A percentile compares a stretch with the other conserved stretches of the same genome.
phyloP scores from a whole-genome alignment of 1,140 invertebrate genomes.

The Scaptomyza hsui region DNA sequence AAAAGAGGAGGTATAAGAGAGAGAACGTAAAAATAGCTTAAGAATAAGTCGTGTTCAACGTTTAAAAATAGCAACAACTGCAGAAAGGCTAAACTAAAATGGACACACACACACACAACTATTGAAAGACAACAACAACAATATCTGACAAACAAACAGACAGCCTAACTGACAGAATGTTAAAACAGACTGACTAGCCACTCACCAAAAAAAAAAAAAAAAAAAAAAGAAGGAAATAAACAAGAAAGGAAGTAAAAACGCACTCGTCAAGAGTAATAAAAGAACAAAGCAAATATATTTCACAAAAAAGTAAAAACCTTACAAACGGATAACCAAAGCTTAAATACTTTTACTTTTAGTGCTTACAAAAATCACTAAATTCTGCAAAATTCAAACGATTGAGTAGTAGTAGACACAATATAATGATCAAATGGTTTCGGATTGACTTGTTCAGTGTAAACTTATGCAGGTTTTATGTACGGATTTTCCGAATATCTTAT shows the following conservation, averaged over 20 bases:
- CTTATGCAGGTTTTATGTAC: too few relatives aligned
- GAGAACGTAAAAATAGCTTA: background rate
- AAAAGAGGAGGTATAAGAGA: too few relatives aligned
- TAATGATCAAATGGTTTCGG: too few relatives aligned
- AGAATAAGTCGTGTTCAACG: slow-evolving; percentile 29
- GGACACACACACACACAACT: slow-evolving; percentile 10
- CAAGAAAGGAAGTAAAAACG: background rate
- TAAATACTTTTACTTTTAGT: slow-evolving; percentile 8
- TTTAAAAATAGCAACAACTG: slow-evolving; percentile 42
- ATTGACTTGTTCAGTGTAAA: too few relatives aligned
- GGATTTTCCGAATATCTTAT: too few relatives aligned
- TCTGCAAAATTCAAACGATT: too few relatives aligned
- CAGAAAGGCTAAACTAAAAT: slow-evolving; percentile 26
- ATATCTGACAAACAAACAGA: background rate
- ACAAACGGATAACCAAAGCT: background rate
- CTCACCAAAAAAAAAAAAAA: slow-evolving; percentile 6
- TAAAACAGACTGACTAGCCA: slow-evolving; percentile 11
- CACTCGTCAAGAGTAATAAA: slow-evolving; percentile 22
- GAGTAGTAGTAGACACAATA: too few relatives aligned
- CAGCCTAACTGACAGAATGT: too few relatives aligned
- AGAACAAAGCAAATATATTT: too few relatives aligned
- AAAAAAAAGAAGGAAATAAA: background rate
- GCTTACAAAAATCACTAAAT: too few relatives aligned
- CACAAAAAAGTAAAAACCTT: too few relatives aligned
- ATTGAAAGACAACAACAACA: background rate